These are phyloP conservation scores for Chauna torquata DNA, from an alignment of 2,113 vertebrate species.

Conservation along the genomic window DNA sequence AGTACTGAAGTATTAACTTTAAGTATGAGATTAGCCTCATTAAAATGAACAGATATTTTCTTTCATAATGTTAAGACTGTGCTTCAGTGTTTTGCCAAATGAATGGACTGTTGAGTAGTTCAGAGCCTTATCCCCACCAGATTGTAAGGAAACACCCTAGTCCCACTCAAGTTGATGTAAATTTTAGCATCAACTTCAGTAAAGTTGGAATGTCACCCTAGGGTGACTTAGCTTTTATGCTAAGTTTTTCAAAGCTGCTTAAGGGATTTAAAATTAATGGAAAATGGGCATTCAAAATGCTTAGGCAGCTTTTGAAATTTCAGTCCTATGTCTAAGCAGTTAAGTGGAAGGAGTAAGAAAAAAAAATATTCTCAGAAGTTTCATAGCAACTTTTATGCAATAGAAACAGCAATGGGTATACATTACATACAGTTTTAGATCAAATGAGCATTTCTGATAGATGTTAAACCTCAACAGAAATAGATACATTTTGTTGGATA, in stretches of 20 bases:
- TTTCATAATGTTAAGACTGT: neutral
- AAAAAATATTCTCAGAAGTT: neutral
- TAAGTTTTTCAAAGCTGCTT: neutral
- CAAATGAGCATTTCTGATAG: neutral
- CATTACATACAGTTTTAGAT: neutral
- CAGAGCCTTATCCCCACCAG: neutral
- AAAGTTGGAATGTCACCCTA: neutral
- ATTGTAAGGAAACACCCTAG: neutral
- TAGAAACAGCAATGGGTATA: neutral
- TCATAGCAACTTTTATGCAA: neutral
- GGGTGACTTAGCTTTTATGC: neutral
- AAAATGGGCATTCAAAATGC: neutral
- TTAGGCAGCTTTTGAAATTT: conserved; percentile 7
- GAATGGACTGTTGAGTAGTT: neutral
- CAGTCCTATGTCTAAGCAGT: neutral
- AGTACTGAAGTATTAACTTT: neutral
- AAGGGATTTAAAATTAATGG: neutral
- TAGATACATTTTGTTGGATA: neutral
- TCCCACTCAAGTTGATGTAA: neutral
- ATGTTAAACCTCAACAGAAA: neutral
- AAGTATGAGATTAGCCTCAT: neutral
- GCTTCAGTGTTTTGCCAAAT: neutral
- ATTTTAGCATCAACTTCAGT: neutral
- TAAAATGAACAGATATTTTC: neutral
- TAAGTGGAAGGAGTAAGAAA: neutral